A percentile compares a stretch with the other conserved stretches of the same genome.
Evolutionary conservation across 2,797 vertebrate species (phyloP).

Genomic region (Sebastes taczanowskii): DNA sequence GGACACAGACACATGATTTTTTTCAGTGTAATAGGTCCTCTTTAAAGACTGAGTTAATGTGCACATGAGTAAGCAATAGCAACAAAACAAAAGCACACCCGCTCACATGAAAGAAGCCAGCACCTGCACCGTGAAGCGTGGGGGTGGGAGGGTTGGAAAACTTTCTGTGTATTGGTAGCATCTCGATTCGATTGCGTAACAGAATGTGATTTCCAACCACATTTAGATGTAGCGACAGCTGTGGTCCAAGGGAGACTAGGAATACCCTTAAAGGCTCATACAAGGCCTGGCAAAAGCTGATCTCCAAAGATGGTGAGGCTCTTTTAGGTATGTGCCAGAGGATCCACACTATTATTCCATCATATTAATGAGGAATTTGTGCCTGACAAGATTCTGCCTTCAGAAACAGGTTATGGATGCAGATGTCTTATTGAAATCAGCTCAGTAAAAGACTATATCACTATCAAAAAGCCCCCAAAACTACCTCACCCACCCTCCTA

Average conservation of each 20-base stretch:
- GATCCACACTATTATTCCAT: neutral
- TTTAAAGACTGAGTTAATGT: neutral
- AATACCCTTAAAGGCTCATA: conserved; percentile 41
- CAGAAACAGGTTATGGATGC: neutral
- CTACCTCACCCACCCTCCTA: neutral
- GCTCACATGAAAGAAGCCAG: conserved; percentile 42
- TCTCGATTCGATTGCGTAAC: conserved; percentile 63
- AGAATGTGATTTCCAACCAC: conserved; percentile 78
- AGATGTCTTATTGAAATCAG: neutral
- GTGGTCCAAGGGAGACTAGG: conserved; percentile 39
- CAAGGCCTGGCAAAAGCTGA: neutral
- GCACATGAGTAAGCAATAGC: conserved; percentile 3
- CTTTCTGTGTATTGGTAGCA: conserved; percentile 41
- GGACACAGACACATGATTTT: too few species aligned
- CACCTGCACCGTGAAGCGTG: conserved; percentile 57
- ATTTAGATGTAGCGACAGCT: conserved; percentile 46
- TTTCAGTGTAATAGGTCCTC: too few species aligned
- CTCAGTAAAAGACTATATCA: neutral
- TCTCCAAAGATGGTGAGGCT: neutral
- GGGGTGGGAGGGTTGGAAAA: conserved; percentile 56
- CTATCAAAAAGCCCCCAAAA: neutral
- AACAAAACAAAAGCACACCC: neutral
- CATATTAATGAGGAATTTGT: neutral
- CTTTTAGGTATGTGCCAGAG: neutral
- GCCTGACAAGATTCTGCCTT: neutral